Conservation (phyloP, 64 coral and sea anemone species). For the Cladopsammia gracilis region DNA sequence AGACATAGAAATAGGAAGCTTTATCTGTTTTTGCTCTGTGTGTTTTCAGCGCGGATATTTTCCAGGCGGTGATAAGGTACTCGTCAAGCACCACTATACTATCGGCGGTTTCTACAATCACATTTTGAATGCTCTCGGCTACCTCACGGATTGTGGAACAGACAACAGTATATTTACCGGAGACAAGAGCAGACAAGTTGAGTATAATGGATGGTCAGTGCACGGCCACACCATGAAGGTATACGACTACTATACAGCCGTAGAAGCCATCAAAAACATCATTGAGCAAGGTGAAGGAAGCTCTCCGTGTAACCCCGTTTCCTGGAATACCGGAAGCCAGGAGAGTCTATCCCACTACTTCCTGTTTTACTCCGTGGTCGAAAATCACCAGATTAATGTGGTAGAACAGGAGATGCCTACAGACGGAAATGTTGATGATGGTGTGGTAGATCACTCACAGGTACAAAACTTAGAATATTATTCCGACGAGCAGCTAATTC, state of each 20-base stretch:
- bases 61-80: neutral
- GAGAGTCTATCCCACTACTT: slow-evolving; percentile 73
- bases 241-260: slow-evolving; percentile 46
- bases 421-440: neutral
- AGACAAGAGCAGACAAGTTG: slow-evolving; percentile 49
- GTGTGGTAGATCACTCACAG: neutral
- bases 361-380: slow-evolving; percentile 77
- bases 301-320: slow-evolving; percentile 71
- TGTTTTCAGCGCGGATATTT: neutral
- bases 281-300: slow-evolving; percentile 84
- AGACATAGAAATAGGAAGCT: no score
- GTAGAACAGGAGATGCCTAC: neutral
- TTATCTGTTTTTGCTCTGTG: no score
- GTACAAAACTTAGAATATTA: neutral
- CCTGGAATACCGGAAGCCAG: slow-evolving; percentile 33
- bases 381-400: slow-evolving; percentile 62
- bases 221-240: slow-evolving; percentile 59
- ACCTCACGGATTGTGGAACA: slow-evolving; percentile 77
- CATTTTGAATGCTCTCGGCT: slow-evolving; percentile 73
- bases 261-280: slow-evolving; percentile 60
- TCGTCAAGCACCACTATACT: slow-evolving; percentile 67
- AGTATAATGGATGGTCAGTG: slow-evolving; percentile 35
- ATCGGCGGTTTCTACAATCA: slow-evolving; percentile 78
- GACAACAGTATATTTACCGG: slow-evolving; percentile 81
- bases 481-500: no score